Conservation (phyloP, 1,140 invertebrate species). For the Drosophila tani region DNA sequence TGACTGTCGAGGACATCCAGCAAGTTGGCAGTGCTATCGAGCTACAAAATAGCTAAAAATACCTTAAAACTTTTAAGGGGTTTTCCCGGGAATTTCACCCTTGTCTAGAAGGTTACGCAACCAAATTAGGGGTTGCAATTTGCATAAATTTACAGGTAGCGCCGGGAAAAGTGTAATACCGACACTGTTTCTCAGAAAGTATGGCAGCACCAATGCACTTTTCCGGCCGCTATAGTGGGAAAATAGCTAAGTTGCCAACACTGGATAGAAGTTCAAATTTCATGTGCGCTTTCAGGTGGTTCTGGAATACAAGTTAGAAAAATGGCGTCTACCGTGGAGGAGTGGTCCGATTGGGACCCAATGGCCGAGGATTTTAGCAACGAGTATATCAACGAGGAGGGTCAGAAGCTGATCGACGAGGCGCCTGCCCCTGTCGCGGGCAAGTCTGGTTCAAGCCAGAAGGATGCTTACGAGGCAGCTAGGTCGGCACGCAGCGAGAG, state of each 20-base stretch:
- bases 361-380: constrained; percentile 48
- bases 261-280: constrained; percentile 5
- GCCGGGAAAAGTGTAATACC: no score
- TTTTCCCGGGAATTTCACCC: no score
- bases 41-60: no score
- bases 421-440: not conserved
- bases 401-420: constrained; percentile 9
- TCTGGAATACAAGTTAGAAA: not conserved
- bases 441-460: not conserved
- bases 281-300: not conserved
- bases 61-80: no score
- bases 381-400: constrained; percentile 13
- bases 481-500: not conserved
- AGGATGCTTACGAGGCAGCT: not conserved
- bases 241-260: no score
- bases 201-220: no score
- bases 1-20: not conserved
- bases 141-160: no score
- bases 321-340: not conserved
- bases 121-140: no score
- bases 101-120: no score
- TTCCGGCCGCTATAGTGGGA: no score
- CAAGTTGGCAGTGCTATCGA: no score
- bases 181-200: no score
- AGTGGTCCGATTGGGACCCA: constrained; percentile 54